Conservation (phyloP, 2,113 vertebrate genomes). For the Puma concolor region DNA sequence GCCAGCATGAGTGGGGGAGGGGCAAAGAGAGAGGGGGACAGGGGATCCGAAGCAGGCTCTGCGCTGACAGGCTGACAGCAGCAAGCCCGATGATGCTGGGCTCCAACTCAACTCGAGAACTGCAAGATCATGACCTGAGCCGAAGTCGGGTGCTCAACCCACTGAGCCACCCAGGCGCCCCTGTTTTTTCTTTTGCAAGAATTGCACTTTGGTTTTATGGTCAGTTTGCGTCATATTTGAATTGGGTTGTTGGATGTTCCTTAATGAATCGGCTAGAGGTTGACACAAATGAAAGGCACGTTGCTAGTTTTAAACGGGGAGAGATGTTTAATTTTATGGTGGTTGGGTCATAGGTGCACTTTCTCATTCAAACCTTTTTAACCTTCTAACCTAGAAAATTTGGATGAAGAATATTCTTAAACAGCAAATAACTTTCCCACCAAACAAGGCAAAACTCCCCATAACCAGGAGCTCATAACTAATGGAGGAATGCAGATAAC, state of each 20-base stretch:
- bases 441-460: conserved; percentile 28
- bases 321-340: background rate
- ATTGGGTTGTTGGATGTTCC: background rate
- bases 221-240: background rate
- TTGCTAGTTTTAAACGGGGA: background rate
- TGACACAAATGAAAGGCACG: background rate
- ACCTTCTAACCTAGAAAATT: background rate
- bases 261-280: background rate
- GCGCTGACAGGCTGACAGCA: too few species aligned
- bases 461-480: background rate
- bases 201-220: background rate
- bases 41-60: too few species aligned
- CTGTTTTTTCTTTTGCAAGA: background rate
- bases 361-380: conserved; percentile 23
- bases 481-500: background rate
- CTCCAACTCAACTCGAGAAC: too few species aligned
- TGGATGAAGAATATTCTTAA: background rate
- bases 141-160: too few species aligned
- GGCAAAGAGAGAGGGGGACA: too few species aligned
- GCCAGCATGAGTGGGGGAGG: too few species aligned
- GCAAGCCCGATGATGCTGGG: too few species aligned
- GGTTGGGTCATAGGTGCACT: background rate
- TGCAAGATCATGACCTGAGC: too few species aligned
- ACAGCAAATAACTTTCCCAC: background rate
- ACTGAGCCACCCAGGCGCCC: too few species aligned